Conservation (phyloP, 2,797 vertebrate genomes). For the Spinus olivaceus region DNA sequence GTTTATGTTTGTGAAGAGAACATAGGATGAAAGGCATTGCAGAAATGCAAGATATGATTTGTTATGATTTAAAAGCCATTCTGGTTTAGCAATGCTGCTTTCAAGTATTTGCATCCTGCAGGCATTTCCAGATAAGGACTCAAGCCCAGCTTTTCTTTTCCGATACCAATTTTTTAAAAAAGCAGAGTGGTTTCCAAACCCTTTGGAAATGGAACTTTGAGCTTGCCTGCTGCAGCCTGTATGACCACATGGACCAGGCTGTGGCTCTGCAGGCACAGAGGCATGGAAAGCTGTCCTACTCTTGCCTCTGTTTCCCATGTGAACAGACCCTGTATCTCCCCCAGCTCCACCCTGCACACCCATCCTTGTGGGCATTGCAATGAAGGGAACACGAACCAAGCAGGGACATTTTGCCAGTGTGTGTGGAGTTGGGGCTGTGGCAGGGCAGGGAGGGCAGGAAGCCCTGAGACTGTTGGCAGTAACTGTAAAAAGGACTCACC, state of each 20-base stretch:
- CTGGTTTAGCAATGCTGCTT: slow-evolving; percentile 9
- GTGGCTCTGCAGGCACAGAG: neutral
- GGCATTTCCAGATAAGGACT: slow-evolving; percentile 16
- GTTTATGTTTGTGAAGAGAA: slow-evolving; percentile 42
- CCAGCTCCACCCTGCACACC: neutral
- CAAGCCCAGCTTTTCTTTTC: neutral
- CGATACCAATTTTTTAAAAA: neutral
- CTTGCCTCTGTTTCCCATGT: neutral
- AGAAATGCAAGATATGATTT: slow-evolving; percentile 56
- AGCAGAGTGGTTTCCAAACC: neutral
- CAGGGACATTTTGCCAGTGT: neutral
- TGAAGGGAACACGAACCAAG: rapidly evolving
- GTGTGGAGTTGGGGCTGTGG: neutral
- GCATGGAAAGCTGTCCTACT: neutral
- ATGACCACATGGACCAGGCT: neutral
- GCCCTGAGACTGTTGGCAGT: rapidly evolving
- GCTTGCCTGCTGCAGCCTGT: neutral
- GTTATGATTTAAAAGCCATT: slow-evolving; percentile 44
- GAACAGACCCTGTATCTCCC: rapidly evolving
- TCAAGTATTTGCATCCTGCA: slow-evolving; percentile 33
- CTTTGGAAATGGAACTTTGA: neutral
- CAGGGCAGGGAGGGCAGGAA: neutral
- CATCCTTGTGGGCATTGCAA: rapidly evolving
- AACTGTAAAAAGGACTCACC: neutral
- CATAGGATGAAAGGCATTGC: slow-evolving; percentile 41